Base-by-base conservation (phyloP, 2,888 invertebrate species). In the Lithophane ornitopus region DNA sequence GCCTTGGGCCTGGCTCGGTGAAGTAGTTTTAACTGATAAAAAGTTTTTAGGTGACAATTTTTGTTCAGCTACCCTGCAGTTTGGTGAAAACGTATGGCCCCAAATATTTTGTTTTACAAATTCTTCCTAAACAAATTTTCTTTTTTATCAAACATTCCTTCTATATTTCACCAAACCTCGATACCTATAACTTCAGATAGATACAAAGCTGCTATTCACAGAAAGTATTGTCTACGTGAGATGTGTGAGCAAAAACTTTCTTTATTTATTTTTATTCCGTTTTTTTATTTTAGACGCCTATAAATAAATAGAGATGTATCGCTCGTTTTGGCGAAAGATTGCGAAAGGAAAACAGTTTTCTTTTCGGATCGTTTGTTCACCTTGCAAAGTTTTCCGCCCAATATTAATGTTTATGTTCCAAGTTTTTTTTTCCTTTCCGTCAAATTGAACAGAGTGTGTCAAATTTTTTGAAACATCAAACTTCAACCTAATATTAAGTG, bases 301-400 rank as follows among this genome's bases (percentile, higher is more conserved):
- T 82, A 84, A 80, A 85, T 85, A 85, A 80, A 85, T 80, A 77
- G 63, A 85, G 77, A 83, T 74, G 69, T 82, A 84, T 85, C 26
- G 71, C 52, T 66, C 78, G 68, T 75, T 76, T 71, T 9, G 61
- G 41, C 52, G 16, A 67, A 82, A 77, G 70, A 82, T 80, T 71
- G 71, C 19, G 2, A 70, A 76, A 67, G 65, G 46, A 72, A 81
- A 81, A 82, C 59, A 52, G 39, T 46, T 85, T 79, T 61, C 39
- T 73, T 62, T 77, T 74, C 2, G 44, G 16, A 58, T 61, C 9
- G 73, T 78, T 75, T 74, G 58, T 74, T 85, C 59, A 78, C 54
- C 71, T 81, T 66, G n/a, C 54, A 70, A 78, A 70, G 67, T 70
- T 71, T 78, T 59, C 11, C 28, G 28, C 34, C 49, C 46, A 2